Percentiles rank a stretch among this genome's conserved stretches.
These are phyloP conservation scores for Threskiornis aethiopicus DNA, from an alignment of 2,797 vertebrate genomes.

Conservation along the genomic window DNA sequence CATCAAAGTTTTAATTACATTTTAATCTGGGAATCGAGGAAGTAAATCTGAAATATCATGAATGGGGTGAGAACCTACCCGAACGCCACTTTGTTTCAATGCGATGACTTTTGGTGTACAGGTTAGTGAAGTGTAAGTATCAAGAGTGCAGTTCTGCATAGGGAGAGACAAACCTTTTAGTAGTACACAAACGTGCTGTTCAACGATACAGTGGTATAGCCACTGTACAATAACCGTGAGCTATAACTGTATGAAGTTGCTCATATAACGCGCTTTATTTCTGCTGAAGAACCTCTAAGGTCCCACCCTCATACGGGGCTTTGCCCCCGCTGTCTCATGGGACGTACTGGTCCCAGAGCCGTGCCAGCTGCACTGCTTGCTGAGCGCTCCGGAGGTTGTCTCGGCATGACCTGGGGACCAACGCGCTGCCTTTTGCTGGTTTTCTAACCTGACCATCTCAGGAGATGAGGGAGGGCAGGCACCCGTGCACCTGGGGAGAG, in stretches of 20 bases:
- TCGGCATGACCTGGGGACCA: not conserved
- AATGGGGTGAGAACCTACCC: not conserved
- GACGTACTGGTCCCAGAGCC: not conserved
- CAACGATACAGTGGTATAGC: not conserved
- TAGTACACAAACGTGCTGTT: not conserved
- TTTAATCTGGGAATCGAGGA: not conserved
- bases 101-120: fast-evolving
- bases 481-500: not conserved
- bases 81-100: not conserved
- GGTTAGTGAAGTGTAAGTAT: not conserved
- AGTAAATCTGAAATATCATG: not conserved
- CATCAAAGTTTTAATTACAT: not conserved
- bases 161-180: not conserved
- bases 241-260: not conserved
- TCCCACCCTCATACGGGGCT: not conserved
- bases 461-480: not conserved
- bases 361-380: not conserved
- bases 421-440: not conserved
- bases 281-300: not conserved
- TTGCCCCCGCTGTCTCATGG: not conserved
- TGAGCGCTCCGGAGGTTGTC: fast-evolving
- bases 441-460: not conserved
- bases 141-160: not conserved
- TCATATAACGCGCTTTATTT: not conserved
- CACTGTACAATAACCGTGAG: not conserved